phyloP scores from a whole-genome alignment of 2,113 vertebrate species.

The Rhea americana region DNA sequence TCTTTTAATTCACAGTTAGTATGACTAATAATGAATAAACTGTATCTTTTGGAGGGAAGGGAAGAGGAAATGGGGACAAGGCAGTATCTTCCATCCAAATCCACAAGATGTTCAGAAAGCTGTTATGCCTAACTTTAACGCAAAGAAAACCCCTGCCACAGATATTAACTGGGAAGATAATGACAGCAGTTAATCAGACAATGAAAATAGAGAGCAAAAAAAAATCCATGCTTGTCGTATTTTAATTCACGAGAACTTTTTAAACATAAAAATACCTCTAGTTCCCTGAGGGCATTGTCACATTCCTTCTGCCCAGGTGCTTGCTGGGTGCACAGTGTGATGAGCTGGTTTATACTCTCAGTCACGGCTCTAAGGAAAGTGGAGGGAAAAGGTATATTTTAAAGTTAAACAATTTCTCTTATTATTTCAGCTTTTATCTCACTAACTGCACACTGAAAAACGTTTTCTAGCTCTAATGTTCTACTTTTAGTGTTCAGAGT shows the following conservation, averaged over 20 bases:
- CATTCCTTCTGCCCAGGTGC: slow-evolving; percentile 98
- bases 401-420: neutral
- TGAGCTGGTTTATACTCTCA: slow-evolving; percentile 98
- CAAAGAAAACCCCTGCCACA: neutral
- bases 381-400: neutral
- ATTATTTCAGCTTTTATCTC: neutral
- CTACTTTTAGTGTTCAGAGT: neutral
- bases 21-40: neutral
- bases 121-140: neutral
- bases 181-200: neutral
- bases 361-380: slow-evolving; percentile 90
- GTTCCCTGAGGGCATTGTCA: slow-evolving; percentile 94
- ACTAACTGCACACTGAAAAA: neutral
- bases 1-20: neutral
- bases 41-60: neutral
- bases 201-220: neutral
- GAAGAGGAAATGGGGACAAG: neutral
- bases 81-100: neutral
- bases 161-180: neutral
- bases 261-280: slow-evolving; percentile 84
- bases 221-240: neutral
- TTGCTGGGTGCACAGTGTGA: slow-evolving; percentile 97
- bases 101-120: neutral
- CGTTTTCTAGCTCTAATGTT: neutral
- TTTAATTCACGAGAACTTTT: neutral